These are phyloP conservation scores for Scaptomyza parva DNA, from an alignment of 2,888 invertebrate species.

Conservation along the genomic window DNA sequence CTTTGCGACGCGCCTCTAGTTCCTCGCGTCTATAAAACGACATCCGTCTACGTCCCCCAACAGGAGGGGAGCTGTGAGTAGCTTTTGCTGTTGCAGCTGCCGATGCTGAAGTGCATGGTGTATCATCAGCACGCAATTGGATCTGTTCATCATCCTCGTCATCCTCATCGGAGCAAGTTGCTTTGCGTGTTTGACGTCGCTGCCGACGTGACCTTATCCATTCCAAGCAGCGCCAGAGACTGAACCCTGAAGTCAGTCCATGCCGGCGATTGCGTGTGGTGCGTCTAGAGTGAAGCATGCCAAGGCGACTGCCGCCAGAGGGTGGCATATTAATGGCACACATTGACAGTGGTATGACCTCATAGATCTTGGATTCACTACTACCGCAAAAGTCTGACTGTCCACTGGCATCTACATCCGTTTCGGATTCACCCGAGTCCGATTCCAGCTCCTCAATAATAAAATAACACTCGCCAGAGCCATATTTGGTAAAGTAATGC, in stretches of 20 bases:
- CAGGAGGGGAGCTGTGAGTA: conserved; percentile 31
- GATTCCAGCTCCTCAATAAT: conserved; percentile 87
- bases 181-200: conserved; percentile 38
- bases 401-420: conserved; percentile 71
- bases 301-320: conserved; percentile 54
- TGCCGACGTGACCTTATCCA: conserved; percentile 66
- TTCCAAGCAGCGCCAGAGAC: conserved; percentile 71
- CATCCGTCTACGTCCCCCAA: conserved; percentile 77
- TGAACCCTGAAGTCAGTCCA: conserved; percentile 34
- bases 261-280: conserved; percentile 66
- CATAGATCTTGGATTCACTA: conserved; percentile 85
- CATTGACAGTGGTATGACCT: conserved; percentile 88
- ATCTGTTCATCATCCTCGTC: conserved; percentile 83
- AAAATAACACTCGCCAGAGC: conserved; percentile 92
- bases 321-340: conserved; percentile 86
- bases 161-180: conserved; percentile 62
- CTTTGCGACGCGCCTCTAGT: conserved; percentile 82
- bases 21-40: conserved; percentile 82
- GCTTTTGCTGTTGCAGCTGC: conserved; percentile 51
- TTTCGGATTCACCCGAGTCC: conserved; percentile 87
- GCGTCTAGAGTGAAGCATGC: conserved; percentile 59
- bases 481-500: conserved; percentile 93
- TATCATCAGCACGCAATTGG: conserved; percentile 78
- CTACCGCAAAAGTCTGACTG: conserved; percentile 80
- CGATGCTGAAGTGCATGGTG: conserved; percentile 63